Evolutionary conservation across 1,140 invertebrate genomes (phyloP).

Genomic region (Pachyrhynchus sulphureomaculatus): DNA sequence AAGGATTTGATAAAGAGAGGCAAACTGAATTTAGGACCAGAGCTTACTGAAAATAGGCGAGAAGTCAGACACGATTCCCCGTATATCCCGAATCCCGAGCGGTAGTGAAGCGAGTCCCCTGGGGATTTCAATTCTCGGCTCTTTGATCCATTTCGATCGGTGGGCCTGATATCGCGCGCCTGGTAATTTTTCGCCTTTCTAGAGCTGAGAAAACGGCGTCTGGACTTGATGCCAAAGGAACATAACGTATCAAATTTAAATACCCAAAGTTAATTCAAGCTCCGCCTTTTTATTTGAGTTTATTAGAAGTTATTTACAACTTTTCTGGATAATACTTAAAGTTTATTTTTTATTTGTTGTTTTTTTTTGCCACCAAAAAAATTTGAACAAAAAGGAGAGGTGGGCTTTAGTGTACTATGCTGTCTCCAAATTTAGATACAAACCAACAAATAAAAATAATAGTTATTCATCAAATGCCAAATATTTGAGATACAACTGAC

Average conservation of each 20-base stretch:
- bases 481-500: too few species aligned
- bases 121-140: conserved; percentile 44
- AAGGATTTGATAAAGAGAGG: conserved; percentile 15
- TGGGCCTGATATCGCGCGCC: conserved; percentile 16
- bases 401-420: too few species aligned
- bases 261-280: conserved; percentile 22
- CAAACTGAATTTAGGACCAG: conserved; percentile 16
- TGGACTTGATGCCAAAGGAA: conserved; percentile 43
- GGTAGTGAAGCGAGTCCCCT: conserved; percentile 36
- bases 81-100: neutral
- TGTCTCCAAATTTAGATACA: too few species aligned
- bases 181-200: conserved; percentile 10
- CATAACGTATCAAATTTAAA: conserved; percentile 35
- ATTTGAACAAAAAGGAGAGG: too few species aligned
- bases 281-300: conserved; percentile 5
- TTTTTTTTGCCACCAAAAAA: too few species aligned
- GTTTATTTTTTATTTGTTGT: too few species aligned
- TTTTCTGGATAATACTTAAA: too few species aligned
- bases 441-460: too few species aligned
- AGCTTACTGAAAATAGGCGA: conserved; percentile 16
- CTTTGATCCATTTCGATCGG: conserved; percentile 33
- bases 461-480: too few species aligned
- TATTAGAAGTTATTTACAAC: conserved; percentile 17
- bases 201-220: conserved; percentile 37
- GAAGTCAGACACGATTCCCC: conserved; percentile 5